A percentile compares a stretch with the other conserved stretches of the same genome.
Evolutionary conservation across 2,797 vertebrate genomes (phyloP).

Genomic region (Vipera latastei): DNA sequence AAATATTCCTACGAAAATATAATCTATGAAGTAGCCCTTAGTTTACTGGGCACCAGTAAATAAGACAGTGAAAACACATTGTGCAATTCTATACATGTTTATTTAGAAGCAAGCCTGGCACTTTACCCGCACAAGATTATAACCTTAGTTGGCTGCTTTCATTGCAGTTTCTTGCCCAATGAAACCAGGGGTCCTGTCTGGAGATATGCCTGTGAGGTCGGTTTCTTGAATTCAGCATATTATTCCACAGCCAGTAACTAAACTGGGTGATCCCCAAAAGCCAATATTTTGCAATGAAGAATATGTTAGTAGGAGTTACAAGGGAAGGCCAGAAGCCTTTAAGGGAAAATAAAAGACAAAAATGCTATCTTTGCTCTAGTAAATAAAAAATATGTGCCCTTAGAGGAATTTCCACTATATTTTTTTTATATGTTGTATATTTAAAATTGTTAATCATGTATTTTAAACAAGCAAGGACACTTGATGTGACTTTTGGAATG

Average conservation of each 20-base stretch:
- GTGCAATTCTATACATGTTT: background rate
- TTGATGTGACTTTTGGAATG: constrained; percentile 35
- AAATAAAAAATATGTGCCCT: background rate
- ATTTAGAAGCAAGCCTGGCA: background rate
- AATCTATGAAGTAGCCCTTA: background rate
- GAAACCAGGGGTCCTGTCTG: background rate
- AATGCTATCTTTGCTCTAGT: background rate
- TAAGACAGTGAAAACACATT: background rate
- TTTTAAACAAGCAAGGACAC: constrained; percentile 38
- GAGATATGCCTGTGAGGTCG: accelerated
- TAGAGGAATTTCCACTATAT: constrained; percentile 59
- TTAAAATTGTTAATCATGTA: constrained; percentile 48
- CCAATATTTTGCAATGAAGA: background rate
- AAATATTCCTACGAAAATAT: background rate
- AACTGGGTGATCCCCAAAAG: background rate
- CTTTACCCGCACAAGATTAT: background rate
- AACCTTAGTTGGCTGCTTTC: background rate
- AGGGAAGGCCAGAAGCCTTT: background rate
- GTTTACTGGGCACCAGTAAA: background rate
- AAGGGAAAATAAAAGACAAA: background rate
- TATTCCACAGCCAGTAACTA: accelerated
- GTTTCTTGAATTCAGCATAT: background rate
- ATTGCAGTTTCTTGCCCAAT: background rate
- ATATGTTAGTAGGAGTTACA: background rate
- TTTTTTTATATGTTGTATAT: constrained; percentile 64